Percentiles rank a stretch among this genome's conserved stretches.
Conservation (phyloP, 1,140 invertebrate genomes). For the Probaryconus sp. region DNA sequence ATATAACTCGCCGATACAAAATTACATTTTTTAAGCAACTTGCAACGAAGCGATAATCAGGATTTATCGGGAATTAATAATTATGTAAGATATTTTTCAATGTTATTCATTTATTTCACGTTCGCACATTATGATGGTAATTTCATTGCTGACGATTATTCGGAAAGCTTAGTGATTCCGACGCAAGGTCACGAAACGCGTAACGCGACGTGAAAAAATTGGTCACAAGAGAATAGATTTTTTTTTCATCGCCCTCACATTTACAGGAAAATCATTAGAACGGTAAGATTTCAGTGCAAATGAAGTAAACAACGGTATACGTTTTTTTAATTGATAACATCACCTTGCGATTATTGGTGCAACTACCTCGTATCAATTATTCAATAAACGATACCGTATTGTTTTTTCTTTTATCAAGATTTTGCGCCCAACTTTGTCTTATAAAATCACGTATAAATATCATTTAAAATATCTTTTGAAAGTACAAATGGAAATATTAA, state of each 20-base stretch:
- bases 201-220: not conserved
- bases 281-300: too few species aligned
- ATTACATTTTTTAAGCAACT: slow-evolving; percentile 5
- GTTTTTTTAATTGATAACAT: not conserved
- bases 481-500: too few species aligned
- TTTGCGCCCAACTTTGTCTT: not conserved
- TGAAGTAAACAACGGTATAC: not conserved
- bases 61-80: too few species aligned
- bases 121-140: too few species aligned
- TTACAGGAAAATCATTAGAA: too few species aligned
- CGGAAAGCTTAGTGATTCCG: slow-evolving; percentile 36
- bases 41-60: too few species aligned
- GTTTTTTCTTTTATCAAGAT: not conserved
- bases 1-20: slow-evolving; percentile 10
- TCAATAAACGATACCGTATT: not conserved
- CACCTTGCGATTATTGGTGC: slow-evolving; percentile 3
- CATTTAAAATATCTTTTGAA: too few species aligned
- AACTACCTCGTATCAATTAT: slow-evolving; percentile 8
- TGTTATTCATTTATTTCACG: too few species aligned
- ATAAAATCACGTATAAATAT: too few species aligned
- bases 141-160: not conserved
- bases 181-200: slow-evolving; percentile 44
- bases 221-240: too few species aligned
- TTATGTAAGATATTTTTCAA: too few species aligned
- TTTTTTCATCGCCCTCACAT: too few species aligned